Percentiles rank a stretch among this genome's conserved stretches.
Conservation (phyloP, 2,797 vertebrate genomes). For the Sus cebifrons region DNA sequence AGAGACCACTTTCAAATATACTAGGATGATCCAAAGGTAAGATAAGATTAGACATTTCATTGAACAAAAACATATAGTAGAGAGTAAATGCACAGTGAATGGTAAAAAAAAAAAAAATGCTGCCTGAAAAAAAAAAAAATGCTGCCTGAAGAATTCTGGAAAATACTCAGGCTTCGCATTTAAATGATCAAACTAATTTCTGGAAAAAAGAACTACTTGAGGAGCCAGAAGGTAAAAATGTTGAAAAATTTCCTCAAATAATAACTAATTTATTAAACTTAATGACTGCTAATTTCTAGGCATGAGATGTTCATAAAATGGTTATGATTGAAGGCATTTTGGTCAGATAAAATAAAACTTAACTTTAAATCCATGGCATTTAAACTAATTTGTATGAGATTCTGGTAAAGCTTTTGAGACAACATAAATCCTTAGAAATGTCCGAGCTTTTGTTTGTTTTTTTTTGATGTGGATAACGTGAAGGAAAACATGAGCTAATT, state of each 20-base stretch:
- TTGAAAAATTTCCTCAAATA: slow-evolving; percentile 40
- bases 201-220: background rate
- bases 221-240: slow-evolving; percentile 1
- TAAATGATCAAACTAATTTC: slow-evolving; percentile 5
- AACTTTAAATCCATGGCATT: background rate
- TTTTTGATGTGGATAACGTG: background rate
- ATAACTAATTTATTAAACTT: slow-evolving; percentile 14
- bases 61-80: background rate
- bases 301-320: slow-evolving; percentile 18
- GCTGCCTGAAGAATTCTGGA: background rate
- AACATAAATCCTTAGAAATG: background rate
- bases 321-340: slow-evolving; percentile 18
- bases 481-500: background rate
- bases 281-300: slow-evolving; percentile 11
- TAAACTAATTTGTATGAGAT: background rate
- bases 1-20: slow-evolving; percentile 9
- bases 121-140: background rate
- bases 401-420: background rate
- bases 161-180: slow-evolving; percentile 28
- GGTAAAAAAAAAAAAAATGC: background rate
- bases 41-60: background rate
- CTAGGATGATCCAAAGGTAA: background rate
- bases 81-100: background rate
- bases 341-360: slow-evolving; percentile 29
- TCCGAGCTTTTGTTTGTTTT: background rate